Base-by-base conservation (phyloP, 2,113 vertebrate species). In the Potamarius usumacintae region DNA sequence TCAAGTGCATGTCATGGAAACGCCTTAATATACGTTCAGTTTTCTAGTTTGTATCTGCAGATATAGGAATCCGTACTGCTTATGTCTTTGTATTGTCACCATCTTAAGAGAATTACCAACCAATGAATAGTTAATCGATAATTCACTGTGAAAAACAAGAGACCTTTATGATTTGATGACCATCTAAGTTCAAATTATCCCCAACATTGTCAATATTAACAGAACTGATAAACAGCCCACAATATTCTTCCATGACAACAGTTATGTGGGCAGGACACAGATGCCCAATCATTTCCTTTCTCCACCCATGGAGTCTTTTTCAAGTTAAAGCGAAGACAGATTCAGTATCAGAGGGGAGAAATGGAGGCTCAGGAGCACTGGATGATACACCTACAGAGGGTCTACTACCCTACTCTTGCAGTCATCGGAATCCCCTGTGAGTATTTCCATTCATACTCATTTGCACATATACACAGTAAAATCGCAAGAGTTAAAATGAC, bases 351-450 rank as follows among this genome's bases (percentile, higher is more conserved):
- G 42, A 69, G 22, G 25, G 77, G 87, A 87, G 81, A 90, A n/a
- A 93, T 93, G 92, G 85, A 69, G 34, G 53, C 48, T 62, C 77
- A 89, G 67, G 89, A 87, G 53, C 94, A 94, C 82, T 95, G 93
- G 94, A 94, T 94, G 92, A 88, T 93, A 85, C 92, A 87, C 0
- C 86, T 95, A 2, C 93, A 94, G 88, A 92, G 92, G 60, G 88
- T 93, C 63, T 94, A 94, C 89, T 94, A 94, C 74, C 92, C 93
- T 5, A 48, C 82, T 34, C 90, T 95, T 7, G 92, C 92, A 50
- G 77, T 90, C 60, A 90, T 95, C 22, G 93, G 94, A 14, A 93
- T 95, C 85, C 94, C 94, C 82, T 94, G 93, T 94, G 88, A 95
- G 94, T 94, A 93, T 82, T 52, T 7, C 14, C 18, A 62, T 52